Evolutionary conservation across 2,113 vertebrate genomes (phyloP).

Genomic region (Halichoeres trimaculatus): DNA sequence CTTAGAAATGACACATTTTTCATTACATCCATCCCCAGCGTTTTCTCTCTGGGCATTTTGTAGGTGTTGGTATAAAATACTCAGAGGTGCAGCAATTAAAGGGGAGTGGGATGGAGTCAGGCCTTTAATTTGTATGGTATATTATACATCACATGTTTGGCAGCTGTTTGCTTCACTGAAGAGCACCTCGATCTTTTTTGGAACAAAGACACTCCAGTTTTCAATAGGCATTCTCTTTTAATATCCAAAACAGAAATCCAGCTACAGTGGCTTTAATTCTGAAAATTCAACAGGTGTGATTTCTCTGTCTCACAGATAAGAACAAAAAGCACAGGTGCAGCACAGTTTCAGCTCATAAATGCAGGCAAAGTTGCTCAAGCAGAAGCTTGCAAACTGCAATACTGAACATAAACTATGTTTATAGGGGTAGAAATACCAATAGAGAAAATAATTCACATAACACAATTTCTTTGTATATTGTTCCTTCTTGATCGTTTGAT

Average conservation of each 20-base stretch:
- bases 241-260: neutral
- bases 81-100: slow-evolving; percentile 39
- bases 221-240: neutral
- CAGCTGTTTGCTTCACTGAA: slow-evolving; percentile 35
- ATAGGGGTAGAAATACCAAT: neutral
- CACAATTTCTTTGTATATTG: slow-evolving; percentile 41
- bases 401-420: neutral
- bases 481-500: slow-evolving; percentile 59
- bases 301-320: neutral
- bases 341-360: neutral
- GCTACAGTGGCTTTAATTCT: neutral
- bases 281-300: neutral
- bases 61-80: slow-evolving; percentile 46
- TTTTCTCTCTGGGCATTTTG: slow-evolving; percentile 23
- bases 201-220: slow-evolving; percentile 29
- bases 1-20: slow-evolving; percentile 46
- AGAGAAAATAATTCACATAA: slow-evolving; percentile 44
- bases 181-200: slow-evolving; percentile 25
- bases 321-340: neutral
- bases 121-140: slow-evolving; percentile 48
- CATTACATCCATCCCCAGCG: slow-evolving; percentile 24
- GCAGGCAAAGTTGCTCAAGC: neutral
- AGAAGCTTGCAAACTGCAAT: slow-evolving; percentile 12
- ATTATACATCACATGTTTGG: slow-evolving; percentile 52
- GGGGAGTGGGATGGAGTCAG: slow-evolving; percentile 35